Conservation (phyloP, 2,888 invertebrate species). For the Athalia circularis region DNA sequence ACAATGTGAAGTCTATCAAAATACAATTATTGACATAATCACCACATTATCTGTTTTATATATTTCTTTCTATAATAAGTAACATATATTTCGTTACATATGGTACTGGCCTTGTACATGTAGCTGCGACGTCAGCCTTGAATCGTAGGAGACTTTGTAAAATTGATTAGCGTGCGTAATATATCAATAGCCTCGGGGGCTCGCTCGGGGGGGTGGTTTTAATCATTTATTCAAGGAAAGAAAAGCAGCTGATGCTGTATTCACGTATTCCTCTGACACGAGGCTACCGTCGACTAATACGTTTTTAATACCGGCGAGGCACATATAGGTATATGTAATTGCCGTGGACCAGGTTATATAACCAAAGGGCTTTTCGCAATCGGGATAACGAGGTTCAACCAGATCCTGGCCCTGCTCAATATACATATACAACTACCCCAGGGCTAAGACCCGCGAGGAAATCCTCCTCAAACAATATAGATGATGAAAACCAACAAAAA, state of each 20-base stretch:
- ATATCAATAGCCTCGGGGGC: constrained; percentile 32
- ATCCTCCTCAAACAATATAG: constrained; percentile 42
- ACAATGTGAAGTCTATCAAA: too few species aligned
- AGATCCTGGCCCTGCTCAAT: constrained; percentile 28
- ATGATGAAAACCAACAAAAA: constrained; percentile 33
- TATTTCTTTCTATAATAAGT: too few species aligned
- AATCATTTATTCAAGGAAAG: constrained; percentile 41
- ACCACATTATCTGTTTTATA: too few species aligned
- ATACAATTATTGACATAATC: too few species aligned
- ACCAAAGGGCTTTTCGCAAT: constrained; percentile 44
- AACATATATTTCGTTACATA: not conserved
- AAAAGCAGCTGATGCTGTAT: not conserved
- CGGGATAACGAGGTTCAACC: constrained; percentile 43
- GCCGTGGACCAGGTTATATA: constrained; percentile 26
- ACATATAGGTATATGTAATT: not conserved
- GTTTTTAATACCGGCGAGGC: constrained; percentile 39
- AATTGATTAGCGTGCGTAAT: constrained; percentile 19
- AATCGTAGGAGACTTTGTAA: not conserved
- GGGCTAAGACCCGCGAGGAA: constrained; percentile 35
- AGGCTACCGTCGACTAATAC: constrained; percentile 36
- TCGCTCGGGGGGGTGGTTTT: constrained; percentile 1
- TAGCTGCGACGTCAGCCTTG: not conserved
- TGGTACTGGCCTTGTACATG: too few species aligned
- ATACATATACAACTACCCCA: not conserved
- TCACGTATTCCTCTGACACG: not conserved